These are phyloP conservation scores for Anguilla rostrata DNA, from an alignment of 2,113 vertebrate species.

Conservation along the genomic window DNA sequence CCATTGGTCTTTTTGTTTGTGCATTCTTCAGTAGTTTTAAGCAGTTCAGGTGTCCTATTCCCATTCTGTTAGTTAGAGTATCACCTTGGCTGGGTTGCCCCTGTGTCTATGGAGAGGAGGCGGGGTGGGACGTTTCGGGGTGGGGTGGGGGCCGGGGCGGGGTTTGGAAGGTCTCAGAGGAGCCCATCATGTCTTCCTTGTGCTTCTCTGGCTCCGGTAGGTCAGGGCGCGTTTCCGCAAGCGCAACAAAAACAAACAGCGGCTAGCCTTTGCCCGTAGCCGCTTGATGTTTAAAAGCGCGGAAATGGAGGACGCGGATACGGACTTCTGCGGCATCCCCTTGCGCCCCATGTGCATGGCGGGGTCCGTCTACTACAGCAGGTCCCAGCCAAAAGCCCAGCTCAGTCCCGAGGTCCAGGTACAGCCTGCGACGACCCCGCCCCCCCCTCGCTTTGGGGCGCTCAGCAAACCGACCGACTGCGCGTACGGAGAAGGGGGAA, in stretches of 20 bases:
- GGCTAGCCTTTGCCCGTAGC: slow-evolving; percentile 38
- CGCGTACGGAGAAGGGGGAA: neutral
- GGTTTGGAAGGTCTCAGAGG: neutral
- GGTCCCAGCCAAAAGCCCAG: too few species aligned
- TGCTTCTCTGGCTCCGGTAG: slow-evolving; percentile 47
- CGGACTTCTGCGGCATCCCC: slow-evolving; percentile 32
- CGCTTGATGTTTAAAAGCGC: slow-evolving; percentile 36
- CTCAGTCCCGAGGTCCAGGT: neutral
- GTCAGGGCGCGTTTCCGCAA: slow-evolving; percentile 30
- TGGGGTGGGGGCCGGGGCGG: neutral
- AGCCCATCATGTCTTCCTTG: neutral
- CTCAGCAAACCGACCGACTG: too few species aligned
- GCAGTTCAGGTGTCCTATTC: neutral
- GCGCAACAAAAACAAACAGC: slow-evolving; percentile 25
- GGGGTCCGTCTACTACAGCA: too few species aligned
- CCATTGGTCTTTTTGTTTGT: neutral
- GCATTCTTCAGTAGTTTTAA: neutral
- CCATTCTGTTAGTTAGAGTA: neutral
- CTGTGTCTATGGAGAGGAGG: neutral
- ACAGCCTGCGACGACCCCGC: too few species aligned
- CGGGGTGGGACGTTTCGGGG: neutral
- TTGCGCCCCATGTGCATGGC: slow-evolving; percentile 16
- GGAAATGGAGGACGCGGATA: slow-evolving; percentile 45
- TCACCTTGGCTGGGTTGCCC: neutral
- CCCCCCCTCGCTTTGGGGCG: too few species aligned